Percentiles rank a stretch among this genome's conserved stretches.
Conservation (phyloP, 2,113 vertebrate genomes). For the Sinocyclocheilus grahami region DNA sequence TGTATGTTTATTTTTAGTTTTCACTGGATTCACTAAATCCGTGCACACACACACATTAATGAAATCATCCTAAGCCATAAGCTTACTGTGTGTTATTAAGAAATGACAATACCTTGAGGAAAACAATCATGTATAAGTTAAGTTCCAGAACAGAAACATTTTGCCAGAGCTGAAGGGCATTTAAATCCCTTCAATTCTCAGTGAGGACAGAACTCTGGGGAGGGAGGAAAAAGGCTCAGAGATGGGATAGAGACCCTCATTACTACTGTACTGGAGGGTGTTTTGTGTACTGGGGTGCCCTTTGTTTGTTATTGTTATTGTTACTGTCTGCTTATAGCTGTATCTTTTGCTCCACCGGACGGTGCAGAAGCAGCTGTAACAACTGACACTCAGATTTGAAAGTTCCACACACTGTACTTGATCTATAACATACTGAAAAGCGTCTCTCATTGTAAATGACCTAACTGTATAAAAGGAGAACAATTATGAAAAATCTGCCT, state of each 20-base stretch:
- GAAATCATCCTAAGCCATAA: not conserved
- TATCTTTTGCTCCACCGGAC: too few species aligned
- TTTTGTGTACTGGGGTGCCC: conserved; percentile 46
- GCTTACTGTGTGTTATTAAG: not conserved
- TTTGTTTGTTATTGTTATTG: not conserved
- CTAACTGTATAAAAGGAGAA: too few species aligned
- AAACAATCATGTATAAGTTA: conserved; percentile 1
- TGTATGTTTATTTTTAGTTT: not conserved
- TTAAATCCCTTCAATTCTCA: conserved; percentile 12
- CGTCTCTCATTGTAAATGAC: too few species aligned
- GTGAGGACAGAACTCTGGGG: not conserved
- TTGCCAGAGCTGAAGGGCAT: conserved; percentile 37
- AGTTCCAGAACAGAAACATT: conserved; percentile 62
- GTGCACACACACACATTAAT: not conserved
- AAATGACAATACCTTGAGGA: not conserved
- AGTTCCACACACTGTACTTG: too few species aligned
- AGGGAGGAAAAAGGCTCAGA: not conserved
- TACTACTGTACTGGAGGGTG: conserved; percentile 20
- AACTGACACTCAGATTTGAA: too few species aligned
- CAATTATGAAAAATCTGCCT: too few species aligned
- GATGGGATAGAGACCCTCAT: conserved; percentile 25
- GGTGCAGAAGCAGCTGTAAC: too few species aligned
- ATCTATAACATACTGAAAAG: too few species aligned
- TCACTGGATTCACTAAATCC: not conserved
- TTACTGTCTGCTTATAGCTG: too few species aligned